phyloP scores from a whole-genome alignment of 2,888 invertebrate species.

The Luperina testacea region DNA sequence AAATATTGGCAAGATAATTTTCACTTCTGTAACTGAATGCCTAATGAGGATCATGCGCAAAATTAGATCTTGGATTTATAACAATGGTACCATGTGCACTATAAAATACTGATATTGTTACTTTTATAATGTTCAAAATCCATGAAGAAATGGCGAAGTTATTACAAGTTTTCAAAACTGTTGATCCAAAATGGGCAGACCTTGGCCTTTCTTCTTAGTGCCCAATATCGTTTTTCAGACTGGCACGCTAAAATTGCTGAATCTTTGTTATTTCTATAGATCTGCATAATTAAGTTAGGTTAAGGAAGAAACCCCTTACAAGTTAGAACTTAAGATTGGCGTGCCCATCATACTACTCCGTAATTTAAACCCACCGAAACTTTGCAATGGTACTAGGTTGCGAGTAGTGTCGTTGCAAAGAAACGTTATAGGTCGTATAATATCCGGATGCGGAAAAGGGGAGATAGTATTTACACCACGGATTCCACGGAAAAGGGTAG shows the following conservation, averaged over 20 bases:
- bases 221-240: background rate
- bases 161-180: background rate
- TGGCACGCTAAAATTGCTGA: background rate
- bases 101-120: constrained; percentile 15
- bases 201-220: background rate
- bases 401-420: too few species aligned
- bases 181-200: background rate
- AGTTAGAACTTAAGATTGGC: too few species aligned
- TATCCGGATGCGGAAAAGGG: too few species aligned
- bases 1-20: constrained; percentile 11
- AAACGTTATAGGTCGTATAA: too few species aligned
- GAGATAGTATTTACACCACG: too few species aligned
- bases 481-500: too few species aligned
- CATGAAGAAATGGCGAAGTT: background rate
- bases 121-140: background rate
- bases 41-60: constrained; percentile 36
- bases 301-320: too few species aligned
- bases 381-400: too few species aligned
- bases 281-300: background rate
- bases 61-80: constrained; percentile 29
- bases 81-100: constrained; percentile 17
- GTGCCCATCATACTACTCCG: too few species aligned
- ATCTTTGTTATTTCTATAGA: constrained; percentile 9
- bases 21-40: constrained; percentile 46
- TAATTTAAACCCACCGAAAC: too few species aligned